Percentiles rank a stretch among this genome's conserved stretches.
Evolutionary conservation across 1,140 invertebrate species (phyloP).

Genomic region (Drosophila bipectinata): DNA sequence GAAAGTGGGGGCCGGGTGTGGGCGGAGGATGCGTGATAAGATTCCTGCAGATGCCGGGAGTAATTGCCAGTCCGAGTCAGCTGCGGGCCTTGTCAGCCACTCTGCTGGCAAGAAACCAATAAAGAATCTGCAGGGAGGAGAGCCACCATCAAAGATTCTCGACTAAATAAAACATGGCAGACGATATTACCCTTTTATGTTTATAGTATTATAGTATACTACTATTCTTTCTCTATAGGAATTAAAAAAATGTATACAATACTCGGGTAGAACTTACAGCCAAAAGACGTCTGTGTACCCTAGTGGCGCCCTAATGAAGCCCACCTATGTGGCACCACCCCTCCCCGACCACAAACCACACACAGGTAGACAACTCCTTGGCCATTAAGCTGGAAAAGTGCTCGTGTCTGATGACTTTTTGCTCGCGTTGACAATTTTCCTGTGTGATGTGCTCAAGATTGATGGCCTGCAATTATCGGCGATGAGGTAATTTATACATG

Average conservation of each 20-base stretch:
- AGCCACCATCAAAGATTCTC: neutral
- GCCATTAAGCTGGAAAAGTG: constrained; percentile 56
- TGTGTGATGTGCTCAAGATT: constrained; percentile 78
- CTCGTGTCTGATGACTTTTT: constrained; percentile 75
- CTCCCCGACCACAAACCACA: neutral
- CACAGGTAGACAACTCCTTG: constrained; percentile 20
- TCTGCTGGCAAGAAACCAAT: constrained; percentile 30
- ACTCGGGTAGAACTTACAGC: neutral
- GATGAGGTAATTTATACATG: constrained; percentile 78
- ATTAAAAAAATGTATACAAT: neutral
- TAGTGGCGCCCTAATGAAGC: constrained; percentile 58
- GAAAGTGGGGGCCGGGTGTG: neutral
- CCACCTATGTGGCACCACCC: constrained; percentile 25
- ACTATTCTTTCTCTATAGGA: neutral
- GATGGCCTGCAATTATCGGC: constrained; percentile 79
- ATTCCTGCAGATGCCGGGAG: constrained; percentile 54
- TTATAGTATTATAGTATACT: too few species aligned
- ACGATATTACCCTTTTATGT: too few species aligned
- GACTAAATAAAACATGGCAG: too few species aligned
- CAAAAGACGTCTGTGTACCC: neutral
- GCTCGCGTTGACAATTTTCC: constrained; percentile 77
- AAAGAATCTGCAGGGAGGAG: constrained; percentile 1
- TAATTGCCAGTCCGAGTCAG: constrained; percentile 61
- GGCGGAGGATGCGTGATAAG: constrained; percentile 52
- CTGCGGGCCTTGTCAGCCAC: constrained; percentile 47